phyloP scores from a whole-genome alignment of 1,140 invertebrate species.

The Macrotrachela quadricornifera region DNA sequence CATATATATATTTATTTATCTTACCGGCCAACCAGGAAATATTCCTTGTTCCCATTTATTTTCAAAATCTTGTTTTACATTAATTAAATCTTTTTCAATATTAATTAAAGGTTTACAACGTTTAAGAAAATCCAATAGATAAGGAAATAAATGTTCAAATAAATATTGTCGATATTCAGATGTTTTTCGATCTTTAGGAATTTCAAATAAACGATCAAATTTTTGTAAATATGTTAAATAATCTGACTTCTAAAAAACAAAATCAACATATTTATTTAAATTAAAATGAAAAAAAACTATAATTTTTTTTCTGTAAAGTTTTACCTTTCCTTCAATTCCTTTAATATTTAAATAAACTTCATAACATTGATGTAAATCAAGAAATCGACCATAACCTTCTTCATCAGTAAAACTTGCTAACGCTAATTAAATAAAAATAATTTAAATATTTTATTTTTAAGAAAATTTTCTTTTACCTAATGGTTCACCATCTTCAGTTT shows the following conservation, averaged over 20 bases:
- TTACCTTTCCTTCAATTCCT: conserved; percentile 63
- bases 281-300: conserved; percentile 1
- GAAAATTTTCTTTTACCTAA: background rate
- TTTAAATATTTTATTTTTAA: background rate
- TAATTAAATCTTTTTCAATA: conserved; percentile 41
- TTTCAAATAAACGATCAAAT: conserved; percentile 88
- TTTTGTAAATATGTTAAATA: conserved; percentile 79
- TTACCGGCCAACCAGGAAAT: conserved; percentile 77
- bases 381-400: conserved; percentile 93
- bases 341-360: conserved; percentile 89
- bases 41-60: conserved; percentile 63
- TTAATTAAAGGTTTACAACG: conserved; percentile 4
- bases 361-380: conserved; percentile 92
- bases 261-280: conserved; percentile 6
- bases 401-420: conserved; percentile 95
- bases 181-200: conserved; percentile 77
- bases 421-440: conserved; percentile 15
- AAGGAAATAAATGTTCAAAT: background rate
- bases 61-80: conserved; percentile 57
- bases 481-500: conserved; percentile 50
- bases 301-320: too few relatives aligned
- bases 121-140: conserved; percentile 2
- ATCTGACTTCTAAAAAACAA: conserved; percentile 51
- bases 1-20: conserved; percentile 14
- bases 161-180: conserved; percentile 48